phyloP scores from a whole-genome alignment of 2,797 vertebrate species.

The Neosilurus mollespiculum region DNA sequence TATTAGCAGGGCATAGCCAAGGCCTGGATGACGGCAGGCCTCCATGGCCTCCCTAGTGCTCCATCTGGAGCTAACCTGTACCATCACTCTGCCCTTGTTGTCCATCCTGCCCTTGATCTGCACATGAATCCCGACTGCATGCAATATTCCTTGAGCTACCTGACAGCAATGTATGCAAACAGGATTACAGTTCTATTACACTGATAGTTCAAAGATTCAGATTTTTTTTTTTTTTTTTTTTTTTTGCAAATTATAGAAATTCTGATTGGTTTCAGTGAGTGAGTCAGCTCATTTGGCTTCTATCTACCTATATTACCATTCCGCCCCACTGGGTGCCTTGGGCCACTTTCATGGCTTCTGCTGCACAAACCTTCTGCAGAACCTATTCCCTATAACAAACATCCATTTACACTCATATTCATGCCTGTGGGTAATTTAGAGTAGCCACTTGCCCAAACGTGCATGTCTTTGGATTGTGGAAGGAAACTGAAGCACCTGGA shows the following conservation, averaged over 20 bases:
- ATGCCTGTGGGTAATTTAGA: too few species aligned
- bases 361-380: too few species aligned
- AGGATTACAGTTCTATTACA: neutral
- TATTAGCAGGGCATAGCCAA: constrained; percentile 83
- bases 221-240: too few species aligned
- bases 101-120: constrained; percentile 81
- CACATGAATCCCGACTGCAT: constrained; percentile 69
- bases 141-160: constrained; percentile 55
- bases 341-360: too few species aligned
- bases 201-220: neutral
- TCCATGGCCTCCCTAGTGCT: constrained; percentile 87
- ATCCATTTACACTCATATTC: too few species aligned
- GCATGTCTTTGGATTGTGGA: too few species aligned
- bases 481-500: too few species aligned
- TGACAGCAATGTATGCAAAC: neutral
- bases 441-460: too few species aligned
- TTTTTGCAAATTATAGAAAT: neutral
- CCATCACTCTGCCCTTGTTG: constrained; percentile 83
- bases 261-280: neutral
- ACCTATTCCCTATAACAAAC: too few species aligned
- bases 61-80: constrained; percentile 82
- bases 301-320: too few species aligned
- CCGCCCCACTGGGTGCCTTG: too few species aligned
- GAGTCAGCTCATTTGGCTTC: too few species aligned
- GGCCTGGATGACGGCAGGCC: constrained; percentile 84